These are phyloP conservation scores for Gandaritis pyraliata DNA, from an alignment of 2,888 invertebrate genomes.

Conservation along the genomic window DNA sequence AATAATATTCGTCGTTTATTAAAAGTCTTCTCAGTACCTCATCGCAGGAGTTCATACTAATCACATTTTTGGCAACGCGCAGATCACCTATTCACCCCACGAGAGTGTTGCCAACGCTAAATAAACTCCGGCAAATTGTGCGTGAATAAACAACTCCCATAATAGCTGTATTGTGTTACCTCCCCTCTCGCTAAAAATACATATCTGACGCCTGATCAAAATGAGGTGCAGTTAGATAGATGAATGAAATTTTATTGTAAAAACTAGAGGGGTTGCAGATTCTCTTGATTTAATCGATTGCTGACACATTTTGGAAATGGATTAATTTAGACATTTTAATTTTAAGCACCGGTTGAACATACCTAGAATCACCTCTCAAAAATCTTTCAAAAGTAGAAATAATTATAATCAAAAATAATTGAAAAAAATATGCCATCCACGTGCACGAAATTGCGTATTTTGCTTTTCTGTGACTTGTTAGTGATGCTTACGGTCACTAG, in stretches of 20 bases:
- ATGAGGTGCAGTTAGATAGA: conserved; percentile 41
- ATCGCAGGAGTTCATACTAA: conserved; percentile 44
- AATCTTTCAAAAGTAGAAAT: no score
- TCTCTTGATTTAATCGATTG: conserved; percentile 36
- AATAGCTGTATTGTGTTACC: conserved; percentile 79
- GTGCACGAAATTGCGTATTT: no score
- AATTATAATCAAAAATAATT: no score
- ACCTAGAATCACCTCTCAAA: no score
- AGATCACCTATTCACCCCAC: conserved; percentile 47
- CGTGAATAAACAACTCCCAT: conserved; percentile 79
- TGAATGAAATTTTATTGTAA: conserved; percentile 40
- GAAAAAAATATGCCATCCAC: no score
- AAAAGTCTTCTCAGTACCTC: background rate
- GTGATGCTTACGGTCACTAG: no score
- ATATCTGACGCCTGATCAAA: conserved; percentile 32
- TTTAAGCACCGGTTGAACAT: no score
- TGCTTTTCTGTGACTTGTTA: no score
- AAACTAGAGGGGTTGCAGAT: conserved; percentile 33
- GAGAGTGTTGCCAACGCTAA: conserved; percentile 72
- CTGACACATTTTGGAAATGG: conserved; percentile 11
- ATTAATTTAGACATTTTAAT: background rate
- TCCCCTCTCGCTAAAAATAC: conserved; percentile 39
- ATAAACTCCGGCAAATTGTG: conserved; percentile 82
- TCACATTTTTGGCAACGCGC: conserved; percentile 54
- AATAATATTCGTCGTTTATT: no score